phyloP scores from a whole-genome alignment of 2,888 invertebrate genomes.

The Cryptosula pallasiana region DNA sequence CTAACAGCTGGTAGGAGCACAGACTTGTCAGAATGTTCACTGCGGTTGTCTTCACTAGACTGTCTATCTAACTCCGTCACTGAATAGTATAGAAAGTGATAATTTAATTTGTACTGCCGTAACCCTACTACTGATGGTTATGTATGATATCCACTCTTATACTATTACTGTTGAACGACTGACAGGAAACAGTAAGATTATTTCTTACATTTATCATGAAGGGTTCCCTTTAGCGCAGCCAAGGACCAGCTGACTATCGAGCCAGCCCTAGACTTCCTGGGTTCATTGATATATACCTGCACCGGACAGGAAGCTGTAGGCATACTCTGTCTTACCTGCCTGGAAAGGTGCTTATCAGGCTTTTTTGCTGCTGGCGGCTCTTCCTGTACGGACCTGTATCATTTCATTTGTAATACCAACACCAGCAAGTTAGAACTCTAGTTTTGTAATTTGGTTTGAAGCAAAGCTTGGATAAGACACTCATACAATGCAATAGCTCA shows the following conservation, averaged over 20 bases:
- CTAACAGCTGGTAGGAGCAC: slow-evolving; percentile 17
- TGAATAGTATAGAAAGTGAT: no score
- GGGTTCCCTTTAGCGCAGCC: slow-evolving; percentile 16
- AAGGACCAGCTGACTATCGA: slow-evolving; percentile 24
- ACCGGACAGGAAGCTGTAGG: slow-evolving; percentile 21
- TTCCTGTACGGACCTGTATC: neutral
- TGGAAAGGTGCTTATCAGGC: slow-evolving; percentile 9
- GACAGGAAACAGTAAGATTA: no score
- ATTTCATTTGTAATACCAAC: no score
- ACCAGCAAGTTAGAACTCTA: no score
- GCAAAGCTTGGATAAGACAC: no score
- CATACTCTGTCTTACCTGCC: slow-evolving; percentile 24
- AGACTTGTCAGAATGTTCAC: slow-evolving; percentile 19
- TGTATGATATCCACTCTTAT: no score
- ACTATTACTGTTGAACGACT: no score
- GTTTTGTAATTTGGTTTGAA: no score
- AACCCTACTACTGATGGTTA: no score
- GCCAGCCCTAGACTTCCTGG: slow-evolving; percentile 22
- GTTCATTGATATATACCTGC: slow-evolving; percentile 23
- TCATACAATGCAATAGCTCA: no score
- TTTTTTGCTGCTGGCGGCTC: neutral
- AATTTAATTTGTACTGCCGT: no score
- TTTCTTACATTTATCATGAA: neutral
- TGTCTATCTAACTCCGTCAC: slow-evolving; percentile 15
- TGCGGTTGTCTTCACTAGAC: neutral